phyloP scores from a whole-genome alignment of 2,113 vertebrate species.

The Psilopogon haemacephalus region DNA sequence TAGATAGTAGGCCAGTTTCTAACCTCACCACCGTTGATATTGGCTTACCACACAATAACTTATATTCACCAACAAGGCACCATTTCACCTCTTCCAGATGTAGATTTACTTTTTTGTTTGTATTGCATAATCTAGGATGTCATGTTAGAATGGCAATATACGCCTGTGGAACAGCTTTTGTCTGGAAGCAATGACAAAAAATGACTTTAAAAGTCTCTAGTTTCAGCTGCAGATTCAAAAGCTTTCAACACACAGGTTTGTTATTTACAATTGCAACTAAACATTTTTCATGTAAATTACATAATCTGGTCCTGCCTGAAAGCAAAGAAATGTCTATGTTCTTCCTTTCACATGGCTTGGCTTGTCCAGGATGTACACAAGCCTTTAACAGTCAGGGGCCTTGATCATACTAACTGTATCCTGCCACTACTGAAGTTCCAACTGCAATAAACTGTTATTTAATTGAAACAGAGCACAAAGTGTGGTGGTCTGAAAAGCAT shows the following conservation, averaged over 20 bases:
- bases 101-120: not conserved
- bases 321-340: not conserved
- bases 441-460: not conserved
- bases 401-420: not conserved
- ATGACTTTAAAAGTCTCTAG: not conserved
- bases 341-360: not conserved
- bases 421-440: not conserved
- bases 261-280: not conserved
- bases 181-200: accelerated
- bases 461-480: not conserved
- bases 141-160: not conserved
- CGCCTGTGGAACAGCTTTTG: not conserved
- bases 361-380: not conserved
- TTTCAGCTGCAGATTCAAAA: not conserved
- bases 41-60: not conserved
- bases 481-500: not conserved
- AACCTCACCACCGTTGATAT: not conserved
- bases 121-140: not conserved
- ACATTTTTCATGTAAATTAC: not conserved
- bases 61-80: not conserved
- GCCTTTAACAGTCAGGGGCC: not conserved
- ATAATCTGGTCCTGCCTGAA: not conserved
- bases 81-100: not conserved
- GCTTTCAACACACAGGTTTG: not conserved
- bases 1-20: not conserved